Evolutionary conservation across 2,797 vertebrate genomes (phyloP), one percentile per base, ranked within the genome.

Genomic region (Echiichthys vipera): DNA sequence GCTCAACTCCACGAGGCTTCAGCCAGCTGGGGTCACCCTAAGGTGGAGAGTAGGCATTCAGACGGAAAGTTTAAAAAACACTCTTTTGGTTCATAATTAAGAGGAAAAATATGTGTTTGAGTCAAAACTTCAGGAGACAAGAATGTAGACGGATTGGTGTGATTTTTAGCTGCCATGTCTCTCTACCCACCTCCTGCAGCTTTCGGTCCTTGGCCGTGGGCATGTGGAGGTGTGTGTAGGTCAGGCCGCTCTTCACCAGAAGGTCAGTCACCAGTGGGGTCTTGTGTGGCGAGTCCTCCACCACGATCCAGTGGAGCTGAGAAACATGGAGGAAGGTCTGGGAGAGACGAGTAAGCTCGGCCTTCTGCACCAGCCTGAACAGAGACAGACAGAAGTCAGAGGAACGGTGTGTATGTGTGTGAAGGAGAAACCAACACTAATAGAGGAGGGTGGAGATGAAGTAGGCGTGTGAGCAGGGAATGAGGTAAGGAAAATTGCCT

Each of bases 1-100:
- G 95, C 83, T 95, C 95, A 0, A 95, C 95, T 0, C 95, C 96
- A 0, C 96, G 95, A 0, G 95, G 94, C 76, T 96, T 96, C 77
- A 95, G 89, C 96, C 96, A 96, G 91, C 85, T 95, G 59, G 96
- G 96, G 84, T 96, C 96, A 0, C 91, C 92, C 88, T 94, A 76
- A 34, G 25, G 18, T 1, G 7, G 13, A 66, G 37, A 66, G 27
- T 1, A 5, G 62, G 37, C 7, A 18, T 36, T 62, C 4, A 36
- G 12, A 11, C 6, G 1, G 1, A 47, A 32, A 27, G 10, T 39
- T 55, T 13, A 7, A 37, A n/a, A 54, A 32, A 20, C 7, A 6
- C n/a, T 32, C 7, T 15, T 47, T 22, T 37, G n/a, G 14, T 5
- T 49, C 5, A 39, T 4, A 40, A 11, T n/a, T 17, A 24, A 30